Percentiles rank a stretch among this genome's conserved stretches.
phyloP scores from a whole-genome alignment of 1,140 invertebrate species.

The Thaumetopoea pityocampa region DNA sequence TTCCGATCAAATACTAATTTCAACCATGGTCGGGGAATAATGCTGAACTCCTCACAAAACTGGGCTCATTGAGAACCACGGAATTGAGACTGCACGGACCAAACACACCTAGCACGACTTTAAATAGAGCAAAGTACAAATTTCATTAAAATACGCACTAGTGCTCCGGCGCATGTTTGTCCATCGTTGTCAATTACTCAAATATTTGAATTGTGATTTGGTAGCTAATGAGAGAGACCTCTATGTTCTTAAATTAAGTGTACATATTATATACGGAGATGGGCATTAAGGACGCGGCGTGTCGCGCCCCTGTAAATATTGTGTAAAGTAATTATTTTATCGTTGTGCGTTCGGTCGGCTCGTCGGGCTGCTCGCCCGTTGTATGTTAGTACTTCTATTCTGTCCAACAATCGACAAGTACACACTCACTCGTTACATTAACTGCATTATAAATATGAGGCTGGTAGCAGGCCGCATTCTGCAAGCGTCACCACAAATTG shows the following conservation, averaged over 20 bases:
- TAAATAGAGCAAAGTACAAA: constrained; percentile 73
- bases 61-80: constrained; percentile 20
- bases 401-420: constrained; percentile 63
- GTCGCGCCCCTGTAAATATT: constrained; percentile 66
- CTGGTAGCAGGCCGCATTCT: too few relatives aligned
- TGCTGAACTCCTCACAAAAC: background rate
- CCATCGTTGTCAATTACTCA: constrained; percentile 75
- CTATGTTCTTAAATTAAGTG: constrained; percentile 73
- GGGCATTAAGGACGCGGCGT: constrained; percentile 68
- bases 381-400: constrained; percentile 61
- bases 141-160: constrained; percentile 68
- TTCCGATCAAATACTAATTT: too few relatives aligned
- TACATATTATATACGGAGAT: constrained; percentile 73
- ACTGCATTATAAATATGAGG: constrained; percentile 48
- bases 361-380: constrained; percentile 25
- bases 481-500: too few relatives aligned
- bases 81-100: constrained; percentile 64
- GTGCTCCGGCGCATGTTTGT: constrained; percentile 71
- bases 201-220: constrained; percentile 75
- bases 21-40: constrained; percentile 9
- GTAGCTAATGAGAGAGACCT: constrained; percentile 74
- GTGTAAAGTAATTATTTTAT: constrained; percentile 71
- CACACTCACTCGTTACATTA: constrained; percentile 56
- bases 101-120: constrained; percentile 68
- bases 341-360: constrained; percentile 35